A percentile compares a stretch with the other conserved stretches of the same genome.
Conservation (phyloP, 2,888 invertebrate genomes). For the Lutraria lutraria region DNA sequence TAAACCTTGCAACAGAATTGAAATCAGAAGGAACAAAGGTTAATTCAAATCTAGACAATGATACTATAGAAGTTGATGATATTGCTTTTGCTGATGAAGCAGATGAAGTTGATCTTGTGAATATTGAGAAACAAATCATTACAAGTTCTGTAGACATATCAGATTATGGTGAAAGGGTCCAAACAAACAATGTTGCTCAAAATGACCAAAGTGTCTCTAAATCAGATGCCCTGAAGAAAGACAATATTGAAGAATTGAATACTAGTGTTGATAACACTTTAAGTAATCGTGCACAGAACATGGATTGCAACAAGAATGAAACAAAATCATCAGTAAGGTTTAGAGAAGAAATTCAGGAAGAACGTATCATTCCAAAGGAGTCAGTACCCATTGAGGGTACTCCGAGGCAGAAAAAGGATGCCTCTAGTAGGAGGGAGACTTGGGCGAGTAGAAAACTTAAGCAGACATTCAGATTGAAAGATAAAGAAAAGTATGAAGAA, state of each 20-base stretch:
- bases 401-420: slow-evolving; percentile 57
- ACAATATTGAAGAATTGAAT: not conserved
- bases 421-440: slow-evolving; percentile 61
- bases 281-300: slow-evolving; percentile 28
- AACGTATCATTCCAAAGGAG: slow-evolving; percentile 44
- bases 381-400: slow-evolving; percentile 44
- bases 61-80: slow-evolving; percentile 26
- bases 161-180: not conserved
- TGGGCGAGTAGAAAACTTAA: slow-evolving; percentile 72
- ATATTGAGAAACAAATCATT: slow-evolving; percentile 38
- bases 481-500: slow-evolving; percentile 57
- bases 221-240: not conserved
- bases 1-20: not conserved
- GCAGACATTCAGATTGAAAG: slow-evolving; percentile 55
- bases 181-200: slow-evolving; percentile 8
- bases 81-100: slow-evolving; percentile 27
- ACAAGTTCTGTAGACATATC: not conserved
- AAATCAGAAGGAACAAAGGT: not conserved
- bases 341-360: slow-evolving; percentile 54
- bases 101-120: slow-evolving; percentile 24
- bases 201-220: not conserved
- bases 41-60: not conserved
- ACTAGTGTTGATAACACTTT: not conserved
- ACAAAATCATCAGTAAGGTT: slow-evolving; percentile 60
- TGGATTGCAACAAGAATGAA: slow-evolving; percentile 62